phyloP scores from a whole-genome alignment of 2,797 vertebrate species.

The Gambelia wislizenii region DNA sequence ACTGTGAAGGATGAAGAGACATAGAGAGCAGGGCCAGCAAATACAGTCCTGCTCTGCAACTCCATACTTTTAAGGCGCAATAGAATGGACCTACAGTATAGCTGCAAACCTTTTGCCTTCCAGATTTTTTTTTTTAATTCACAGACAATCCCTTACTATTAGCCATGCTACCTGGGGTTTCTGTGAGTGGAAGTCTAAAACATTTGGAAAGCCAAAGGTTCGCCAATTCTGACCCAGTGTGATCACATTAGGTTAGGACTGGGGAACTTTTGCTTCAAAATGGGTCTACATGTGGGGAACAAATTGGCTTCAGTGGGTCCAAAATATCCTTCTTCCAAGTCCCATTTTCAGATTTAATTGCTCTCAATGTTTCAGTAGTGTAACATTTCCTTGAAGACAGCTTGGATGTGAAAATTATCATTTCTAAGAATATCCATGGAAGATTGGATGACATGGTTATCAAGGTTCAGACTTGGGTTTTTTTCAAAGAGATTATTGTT shows the following conservation, averaged over 20 bases:
- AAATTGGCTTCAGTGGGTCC: background rate
- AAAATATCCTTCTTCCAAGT: too few species aligned
- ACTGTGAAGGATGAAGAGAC: background rate
- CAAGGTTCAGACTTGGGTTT: background rate
- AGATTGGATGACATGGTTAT: background rate
- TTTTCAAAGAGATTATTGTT: conserved; percentile 6
- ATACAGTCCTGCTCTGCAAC: background rate
- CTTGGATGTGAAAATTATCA: background rate
- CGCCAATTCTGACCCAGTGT: background rate
- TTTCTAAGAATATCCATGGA: conserved; percentile 12
- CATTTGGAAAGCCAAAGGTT: background rate
- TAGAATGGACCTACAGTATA: background rate
- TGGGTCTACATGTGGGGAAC: too few species aligned
- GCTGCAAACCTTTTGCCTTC: background rate
- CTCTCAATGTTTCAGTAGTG: background rate
- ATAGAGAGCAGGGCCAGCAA: background rate
- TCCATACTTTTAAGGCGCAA: background rate
- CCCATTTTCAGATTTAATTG: background rate
- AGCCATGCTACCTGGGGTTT: background rate
- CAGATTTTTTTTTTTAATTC: background rate
- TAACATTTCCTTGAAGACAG: background rate
- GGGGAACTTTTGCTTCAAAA: too few species aligned
- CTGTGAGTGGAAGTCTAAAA: background rate
- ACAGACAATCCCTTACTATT: background rate
- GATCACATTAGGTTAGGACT: too few species aligned